Conservation (phyloP, 2,113 vertebrate species). For the Actinemys pallida region DNA sequence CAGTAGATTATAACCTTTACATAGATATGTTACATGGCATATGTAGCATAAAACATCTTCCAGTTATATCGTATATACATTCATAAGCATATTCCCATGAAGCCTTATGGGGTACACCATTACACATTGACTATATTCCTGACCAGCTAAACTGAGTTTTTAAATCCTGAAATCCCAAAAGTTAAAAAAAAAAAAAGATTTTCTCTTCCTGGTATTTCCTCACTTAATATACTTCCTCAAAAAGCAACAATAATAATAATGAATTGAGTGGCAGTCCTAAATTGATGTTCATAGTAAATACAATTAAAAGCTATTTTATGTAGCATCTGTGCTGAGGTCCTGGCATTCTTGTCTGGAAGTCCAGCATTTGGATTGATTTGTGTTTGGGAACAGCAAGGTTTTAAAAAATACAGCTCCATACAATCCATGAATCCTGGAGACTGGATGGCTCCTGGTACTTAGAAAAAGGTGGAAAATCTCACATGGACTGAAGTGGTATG, state of each 20-base stretch:
- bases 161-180: conserved; percentile 50
- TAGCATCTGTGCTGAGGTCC: conserved; percentile 11
- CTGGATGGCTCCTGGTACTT: not conserved
- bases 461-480: not conserved
- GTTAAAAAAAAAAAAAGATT: conserved; percentile 35
- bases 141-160: conserved; percentile 49
- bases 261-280: conserved; percentile 57
- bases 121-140: not conserved
- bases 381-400: conserved; percentile 6
- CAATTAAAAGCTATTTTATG: conserved; percentile 52
- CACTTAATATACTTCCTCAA: conserved; percentile 64
- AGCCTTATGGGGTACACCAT: too few species aligned
- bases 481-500: not conserved
- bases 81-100: too few species aligned
- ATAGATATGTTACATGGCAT: too few species aligned
- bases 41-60: too few species aligned
- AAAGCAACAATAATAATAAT: conserved; percentile 36
- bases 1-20: too few species aligned
- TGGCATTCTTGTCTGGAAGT: conserved; percentile 30
- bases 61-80: too few species aligned
- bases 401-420: not conserved
- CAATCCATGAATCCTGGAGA: not conserved
- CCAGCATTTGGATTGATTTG: conserved; percentile 33
- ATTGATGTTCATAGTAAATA: conserved; percentile 55
- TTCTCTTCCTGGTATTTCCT: conserved; percentile 64